phyloP scores from a whole-genome alignment of 2,888 invertebrate species.

The Drosophila borealis region DNA sequence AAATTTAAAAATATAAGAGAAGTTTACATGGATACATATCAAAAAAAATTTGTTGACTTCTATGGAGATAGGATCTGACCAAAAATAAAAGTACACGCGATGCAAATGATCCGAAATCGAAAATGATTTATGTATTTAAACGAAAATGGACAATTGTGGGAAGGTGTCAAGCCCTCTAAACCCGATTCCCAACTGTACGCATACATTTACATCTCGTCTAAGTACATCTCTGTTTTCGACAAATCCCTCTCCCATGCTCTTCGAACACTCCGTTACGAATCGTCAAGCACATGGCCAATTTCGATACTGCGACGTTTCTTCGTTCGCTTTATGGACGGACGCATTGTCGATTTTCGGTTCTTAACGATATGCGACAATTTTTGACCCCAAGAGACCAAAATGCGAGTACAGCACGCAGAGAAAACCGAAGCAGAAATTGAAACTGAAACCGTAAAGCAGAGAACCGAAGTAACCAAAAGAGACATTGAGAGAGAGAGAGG shows the following conservation, averaged over 20 bases:
- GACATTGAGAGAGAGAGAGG: background rate
- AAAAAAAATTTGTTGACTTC: background rate
- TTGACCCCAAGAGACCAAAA: constrained; percentile 71
- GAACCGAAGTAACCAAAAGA: background rate
- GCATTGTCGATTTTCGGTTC: constrained; percentile 48
- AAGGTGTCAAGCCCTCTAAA: constrained; percentile 27
- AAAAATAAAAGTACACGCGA: background rate
- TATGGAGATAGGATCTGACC: background rate
- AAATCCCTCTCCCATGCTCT: constrained; percentile 17
- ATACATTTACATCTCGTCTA: constrained; percentile 31
- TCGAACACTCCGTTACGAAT: constrained; percentile 38
- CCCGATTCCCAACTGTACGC: constrained; percentile 4
- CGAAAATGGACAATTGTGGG: background rate
- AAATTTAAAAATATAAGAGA: too few relatives aligned
- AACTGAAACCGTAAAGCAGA: constrained; percentile 14
- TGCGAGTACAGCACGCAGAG: constrained; percentile 49
- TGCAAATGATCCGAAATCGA: constrained; percentile 13
- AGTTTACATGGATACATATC: too few relatives aligned
- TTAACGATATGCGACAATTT: constrained; percentile 75
- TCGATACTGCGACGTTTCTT: constrained; percentile 41
- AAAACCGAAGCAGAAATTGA: constrained; percentile 24
- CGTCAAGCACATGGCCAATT: constrained; percentile 62
- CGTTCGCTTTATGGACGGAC: constrained; percentile 28
- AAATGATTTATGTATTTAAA: constrained; percentile 14
- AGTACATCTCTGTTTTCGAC: constrained; percentile 12